Percentiles rank a stretch among this genome's conserved stretches.
Evolutionary conservation across 2,797 vertebrate species (phyloP).

Genomic region (Crax fasciolata): DNA sequence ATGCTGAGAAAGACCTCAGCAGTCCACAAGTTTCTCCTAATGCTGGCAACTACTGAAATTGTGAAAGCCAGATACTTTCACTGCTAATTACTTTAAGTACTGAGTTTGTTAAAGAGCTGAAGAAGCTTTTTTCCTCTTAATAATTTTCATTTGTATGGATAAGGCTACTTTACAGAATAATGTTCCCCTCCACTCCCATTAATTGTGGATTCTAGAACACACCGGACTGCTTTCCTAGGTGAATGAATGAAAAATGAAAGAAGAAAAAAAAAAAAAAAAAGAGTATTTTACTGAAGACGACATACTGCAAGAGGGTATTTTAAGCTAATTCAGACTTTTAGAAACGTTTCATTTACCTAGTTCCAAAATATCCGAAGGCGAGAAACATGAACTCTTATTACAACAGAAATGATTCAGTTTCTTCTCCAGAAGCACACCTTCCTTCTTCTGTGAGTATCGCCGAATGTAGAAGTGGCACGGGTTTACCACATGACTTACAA

Average conservation of each 20-base stretch:
- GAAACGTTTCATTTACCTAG: slow-evolving; percentile 78
- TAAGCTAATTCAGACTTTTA: neutral
- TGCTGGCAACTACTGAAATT: neutral
- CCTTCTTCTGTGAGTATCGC: slow-evolving; percentile 80
- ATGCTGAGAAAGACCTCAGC: neutral
- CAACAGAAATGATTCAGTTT: slow-evolving; percentile 75
- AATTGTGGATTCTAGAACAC: neutral
- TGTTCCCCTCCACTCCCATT: neutral
- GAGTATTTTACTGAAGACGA: neutral
- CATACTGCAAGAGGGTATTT: neutral
- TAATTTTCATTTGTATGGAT: accelerated
- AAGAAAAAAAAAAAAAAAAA: neutral
- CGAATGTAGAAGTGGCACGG: slow-evolving; percentile 85
- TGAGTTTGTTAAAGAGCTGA: neutral
- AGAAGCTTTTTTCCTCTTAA: neutral
- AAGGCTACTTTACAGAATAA: neutral
- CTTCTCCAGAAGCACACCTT: slow-evolving; percentile 71
- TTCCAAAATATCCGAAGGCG: slow-evolving; percentile 79
- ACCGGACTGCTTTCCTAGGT: neutral
- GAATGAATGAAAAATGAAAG: accelerated
- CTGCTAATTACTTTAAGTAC: neutral
- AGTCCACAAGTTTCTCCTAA: neutral
- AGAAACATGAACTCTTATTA: slow-evolving; percentile 39
- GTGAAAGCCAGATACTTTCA: neutral
- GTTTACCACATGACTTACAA: slow-evolving; percentile 82